Evolutionary conservation across 2,113 vertebrate species (phyloP), one percentile per base, ranked within the genome.

Genomic region (Ariopsis seemanni): DNA sequence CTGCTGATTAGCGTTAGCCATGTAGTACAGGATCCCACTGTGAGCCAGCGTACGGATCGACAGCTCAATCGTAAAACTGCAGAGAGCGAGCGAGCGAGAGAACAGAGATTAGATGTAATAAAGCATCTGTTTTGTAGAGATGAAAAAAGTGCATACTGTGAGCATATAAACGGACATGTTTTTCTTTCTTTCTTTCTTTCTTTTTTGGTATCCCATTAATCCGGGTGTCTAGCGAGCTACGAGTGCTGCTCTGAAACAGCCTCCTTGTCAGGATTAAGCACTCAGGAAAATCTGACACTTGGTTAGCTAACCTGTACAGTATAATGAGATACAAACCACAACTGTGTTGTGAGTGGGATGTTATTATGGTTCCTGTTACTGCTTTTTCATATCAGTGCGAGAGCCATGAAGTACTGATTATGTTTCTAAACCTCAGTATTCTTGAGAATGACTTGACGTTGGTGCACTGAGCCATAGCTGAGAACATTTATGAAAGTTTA

Each of bases 1-100:
- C 88, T 94, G 93, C 81, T 97, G 97, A 90, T 96, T 97, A 90
- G 96, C 93, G 78, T 97, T 96, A 4, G 97, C 95, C 90, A 96
- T 92, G 89, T 97, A 96, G 92, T 96, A 95, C 87, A 99, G 89
- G 78, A 98, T 87, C 0, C 98, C 98, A 2, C 95, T 96, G 88
- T 89, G 90, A 87, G 96, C 95, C 52, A 95, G 94, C 1, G 96
- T 99, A 72, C 98, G 95, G 62, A 99, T 69, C 0, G 91, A 95
- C 86, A 99, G 86, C 92, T 95, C 96, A 52, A 99, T 27, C 0
- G 94, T 95, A 85, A 99, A 92, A 82, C 98, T 99, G 90, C 65
- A 58, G 27, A 58, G 11, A 69, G 86, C 57, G 58, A 58, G 27
- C 53, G 11, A 69, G n/a, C n/a, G 86, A 60, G 58, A 91, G 30